Percentiles rank a stretch among this genome's conserved stretches.
phyloP scores from a whole-genome alignment of 2,113 vertebrate species.

The Xenopus borealis region DNA sequence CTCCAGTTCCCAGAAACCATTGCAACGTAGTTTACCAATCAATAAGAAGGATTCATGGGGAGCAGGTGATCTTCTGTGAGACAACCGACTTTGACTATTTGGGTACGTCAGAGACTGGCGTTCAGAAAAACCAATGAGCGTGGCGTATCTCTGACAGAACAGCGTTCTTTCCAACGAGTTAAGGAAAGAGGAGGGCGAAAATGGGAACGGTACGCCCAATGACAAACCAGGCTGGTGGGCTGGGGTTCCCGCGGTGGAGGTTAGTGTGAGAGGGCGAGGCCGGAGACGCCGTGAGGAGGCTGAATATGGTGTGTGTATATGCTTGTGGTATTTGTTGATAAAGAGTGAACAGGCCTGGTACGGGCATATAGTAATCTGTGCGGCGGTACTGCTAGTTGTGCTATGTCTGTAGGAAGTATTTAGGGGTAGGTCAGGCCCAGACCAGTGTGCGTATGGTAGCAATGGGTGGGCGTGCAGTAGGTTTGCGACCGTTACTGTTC shows the following conservation, averaged over 20 bases:
- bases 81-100: conserved; percentile 35
- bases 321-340: rapidly evolving
- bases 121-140: background rate
- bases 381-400: rapidly evolving
- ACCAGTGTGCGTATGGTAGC: rapidly evolving
- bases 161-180: conserved; percentile 23
- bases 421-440: background rate
- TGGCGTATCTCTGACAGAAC: background rate
- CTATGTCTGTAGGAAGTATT: background rate
- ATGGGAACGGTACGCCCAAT: conserved; percentile 27
- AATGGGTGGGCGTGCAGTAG: too few species aligned
- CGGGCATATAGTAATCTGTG: rapidly evolving
- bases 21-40: background rate
- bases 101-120: background rate
- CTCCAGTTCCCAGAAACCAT: conserved; percentile 53
- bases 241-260: conserved; percentile 22
- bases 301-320: background rate
- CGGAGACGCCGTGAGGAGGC: conserved; percentile 19
- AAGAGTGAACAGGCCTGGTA: too few species aligned
- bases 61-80: conserved; percentile 47
- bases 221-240: conserved; percentile 12
- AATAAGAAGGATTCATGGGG: background rate
- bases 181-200: rapidly evolving
- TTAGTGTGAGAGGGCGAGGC: conserved; percentile 31
- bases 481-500: too few species aligned